Conservation (phyloP, 2,797 vertebrate species). For the Euthynnus affinis region DNA sequence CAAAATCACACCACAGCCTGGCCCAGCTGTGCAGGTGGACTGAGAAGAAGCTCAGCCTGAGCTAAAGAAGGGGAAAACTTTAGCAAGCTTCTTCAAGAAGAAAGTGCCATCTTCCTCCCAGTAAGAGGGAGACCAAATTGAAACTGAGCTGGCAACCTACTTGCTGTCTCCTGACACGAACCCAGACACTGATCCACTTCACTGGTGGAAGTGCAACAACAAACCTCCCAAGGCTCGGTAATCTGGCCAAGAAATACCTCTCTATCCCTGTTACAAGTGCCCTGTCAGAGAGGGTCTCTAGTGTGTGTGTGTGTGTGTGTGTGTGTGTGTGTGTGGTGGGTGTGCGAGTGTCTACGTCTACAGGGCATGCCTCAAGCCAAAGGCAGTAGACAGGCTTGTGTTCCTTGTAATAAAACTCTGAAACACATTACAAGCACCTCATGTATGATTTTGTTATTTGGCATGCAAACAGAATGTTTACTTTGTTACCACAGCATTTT, state of each 20-base stretch:
- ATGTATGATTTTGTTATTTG: too few relatives aligned
- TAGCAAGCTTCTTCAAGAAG: conserved; percentile 38
- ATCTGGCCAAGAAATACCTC: conserved; percentile 29
- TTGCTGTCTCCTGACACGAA: conserved; percentile 34
- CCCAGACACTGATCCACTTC: conserved; percentile 37
- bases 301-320: too few relatives aligned
- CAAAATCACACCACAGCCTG: too few relatives aligned
- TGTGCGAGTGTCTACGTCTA: too few relatives aligned
- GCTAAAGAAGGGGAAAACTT: conserved; percentile 16
- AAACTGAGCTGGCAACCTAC: conserved; percentile 40
- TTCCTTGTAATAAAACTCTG: too few relatives aligned
- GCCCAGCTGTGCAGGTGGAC: too few relatives aligned
- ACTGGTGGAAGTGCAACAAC: conserved; percentile 17
- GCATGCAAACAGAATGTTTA: too few relatives aligned
- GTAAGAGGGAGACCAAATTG: background rate
- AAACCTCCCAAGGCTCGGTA: conserved; percentile 28
- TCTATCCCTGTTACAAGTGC: conserved; percentile 37
- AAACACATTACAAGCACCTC: too few relatives aligned
- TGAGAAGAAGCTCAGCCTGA: conserved; percentile 23
- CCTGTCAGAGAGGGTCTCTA: conserved; percentile 12
- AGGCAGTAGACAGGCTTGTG: too few relatives aligned
- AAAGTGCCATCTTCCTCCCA: background rate
- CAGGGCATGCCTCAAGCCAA: too few relatives aligned
- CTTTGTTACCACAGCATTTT: too few relatives aligned
- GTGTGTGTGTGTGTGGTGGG: too few relatives aligned